A percentile compares a stretch with the other conserved stretches of the same genome.
Evolutionary conservation across 2,888 invertebrate species (phyloP).

Genomic region (Dexiosoma caninum): DNA sequence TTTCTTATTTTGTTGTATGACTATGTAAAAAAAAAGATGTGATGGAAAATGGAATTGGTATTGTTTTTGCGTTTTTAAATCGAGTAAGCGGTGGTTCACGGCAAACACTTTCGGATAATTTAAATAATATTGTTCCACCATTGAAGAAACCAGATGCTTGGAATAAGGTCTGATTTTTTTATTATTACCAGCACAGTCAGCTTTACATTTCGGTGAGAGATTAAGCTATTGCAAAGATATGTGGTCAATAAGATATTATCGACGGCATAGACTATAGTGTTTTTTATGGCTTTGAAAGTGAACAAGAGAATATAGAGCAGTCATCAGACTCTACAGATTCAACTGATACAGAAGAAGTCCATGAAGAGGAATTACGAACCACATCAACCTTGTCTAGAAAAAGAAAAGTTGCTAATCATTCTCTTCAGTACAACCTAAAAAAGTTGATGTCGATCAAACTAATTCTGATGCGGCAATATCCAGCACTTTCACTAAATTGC

Average conservation of each 20-base stretch:
- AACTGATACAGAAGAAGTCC: background rate
- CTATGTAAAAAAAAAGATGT: too few relatives aligned
- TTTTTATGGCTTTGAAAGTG: background rate
- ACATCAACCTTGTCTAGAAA: too few relatives aligned
- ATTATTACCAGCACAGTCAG: too few relatives aligned
- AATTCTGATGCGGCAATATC: too few relatives aligned
- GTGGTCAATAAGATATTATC: background rate
- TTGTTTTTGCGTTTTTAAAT: background rate
- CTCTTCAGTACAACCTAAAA: too few relatives aligned
- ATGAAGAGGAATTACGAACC: background rate
- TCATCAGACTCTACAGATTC: background rate
- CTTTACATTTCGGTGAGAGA: background rate
- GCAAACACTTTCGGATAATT: background rate
- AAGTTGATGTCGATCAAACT: too few relatives aligned
- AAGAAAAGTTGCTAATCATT: too few relatives aligned
- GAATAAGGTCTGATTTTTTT: background rate
- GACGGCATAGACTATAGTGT: conserved; percentile 5
- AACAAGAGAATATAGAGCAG: background rate
- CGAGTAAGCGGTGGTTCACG: background rate
- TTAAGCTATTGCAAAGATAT: background rate
- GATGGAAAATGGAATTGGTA: too few relatives aligned
- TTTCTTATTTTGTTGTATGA: too few relatives aligned
- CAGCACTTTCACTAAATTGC: too few relatives aligned
- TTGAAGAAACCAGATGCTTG: background rate
- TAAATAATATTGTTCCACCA: conserved; percentile 11